Evolutionary conservation across 2,888 invertebrate species (phyloP).

Genomic region (Cerceris ruficornis): DNA sequence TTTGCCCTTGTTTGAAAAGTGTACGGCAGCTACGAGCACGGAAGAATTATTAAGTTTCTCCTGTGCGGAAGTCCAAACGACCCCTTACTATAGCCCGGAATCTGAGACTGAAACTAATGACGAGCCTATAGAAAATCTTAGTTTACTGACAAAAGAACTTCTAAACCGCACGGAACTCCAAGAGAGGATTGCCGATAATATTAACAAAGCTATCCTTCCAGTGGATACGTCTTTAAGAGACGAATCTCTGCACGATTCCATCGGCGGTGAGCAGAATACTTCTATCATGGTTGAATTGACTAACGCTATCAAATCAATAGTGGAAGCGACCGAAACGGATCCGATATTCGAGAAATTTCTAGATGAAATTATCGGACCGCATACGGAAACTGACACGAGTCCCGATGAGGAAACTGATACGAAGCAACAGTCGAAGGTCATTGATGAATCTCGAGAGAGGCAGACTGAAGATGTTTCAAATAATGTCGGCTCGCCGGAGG

Average conservation of each 20-base stretch:
- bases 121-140: slow-evolving; percentile 77
- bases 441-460: slow-evolving; percentile 30
- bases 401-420: slow-evolving; percentile 72
- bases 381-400: slow-evolving; percentile 71
- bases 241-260: slow-evolving; percentile 64
- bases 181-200: slow-evolving; percentile 83
- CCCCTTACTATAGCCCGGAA: slow-evolving; percentile 71
- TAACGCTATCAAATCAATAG: slow-evolving; percentile 82
- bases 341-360: slow-evolving; percentile 83
- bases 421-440: slow-evolving; percentile 28
- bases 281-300: slow-evolving; percentile 80
- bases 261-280: slow-evolving; percentile 69
- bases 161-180: slow-evolving; percentile 83
- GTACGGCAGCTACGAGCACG: slow-evolving; percentile 76
- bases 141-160: slow-evolving; percentile 81
- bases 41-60: slow-evolving; percentile 73
- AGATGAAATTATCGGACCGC: slow-evolving; percentile 79
- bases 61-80: slow-evolving; percentile 77
- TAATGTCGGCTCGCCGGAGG: slow-evolving; percentile 27
- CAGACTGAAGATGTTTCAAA: slow-evolving; percentile 18
- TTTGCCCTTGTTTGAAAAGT: slow-evolving; percentile 33
- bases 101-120: slow-evolving; percentile 71
- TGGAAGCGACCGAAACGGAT: slow-evolving; percentile 83
- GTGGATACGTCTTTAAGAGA: slow-evolving; percentile 68
- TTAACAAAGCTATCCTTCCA: slow-evolving; percentile 81